Conservation (phyloP, 2,888 invertebrate genomes). For the Sipha maydis region DNA sequence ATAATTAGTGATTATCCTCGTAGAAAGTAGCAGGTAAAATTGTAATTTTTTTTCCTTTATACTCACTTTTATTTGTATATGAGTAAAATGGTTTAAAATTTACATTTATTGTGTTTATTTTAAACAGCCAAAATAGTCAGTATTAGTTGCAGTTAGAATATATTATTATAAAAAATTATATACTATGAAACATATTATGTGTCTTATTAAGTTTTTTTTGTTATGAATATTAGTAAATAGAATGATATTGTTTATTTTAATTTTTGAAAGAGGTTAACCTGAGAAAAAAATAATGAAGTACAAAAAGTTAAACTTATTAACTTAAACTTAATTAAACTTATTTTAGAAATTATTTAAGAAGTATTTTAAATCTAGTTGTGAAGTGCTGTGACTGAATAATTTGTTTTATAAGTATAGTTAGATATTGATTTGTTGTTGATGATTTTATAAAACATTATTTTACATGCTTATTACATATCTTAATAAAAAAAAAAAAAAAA, state of each 20-base stretch:
- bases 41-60: neutral
- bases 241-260: constrained; percentile 12
- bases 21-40: neutral
- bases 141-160: neutral
- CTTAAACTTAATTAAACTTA: neutral
- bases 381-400: constrained; percentile 12
- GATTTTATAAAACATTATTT: neutral
- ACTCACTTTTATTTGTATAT: neutral
- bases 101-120: neutral
- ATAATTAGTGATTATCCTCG: neutral
- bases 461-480: neutral
- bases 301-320: too few relatives aligned
- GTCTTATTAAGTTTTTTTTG: neutral
- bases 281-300: constrained; percentile 40
- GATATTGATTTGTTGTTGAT: neutral
- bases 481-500: neutral
- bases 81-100: neutral
- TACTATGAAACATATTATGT: neutral
- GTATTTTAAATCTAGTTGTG: constrained; percentile 15
- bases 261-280: constrained; percentile 45
- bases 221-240: neutral
- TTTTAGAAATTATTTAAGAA: neutral
- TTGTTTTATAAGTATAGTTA: constrained; percentile 7
- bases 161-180: neutral
- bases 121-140: neutral